Conservation (phyloP, 2,113 vertebrate genomes). For the Andinoacara biseriatus region DNA sequence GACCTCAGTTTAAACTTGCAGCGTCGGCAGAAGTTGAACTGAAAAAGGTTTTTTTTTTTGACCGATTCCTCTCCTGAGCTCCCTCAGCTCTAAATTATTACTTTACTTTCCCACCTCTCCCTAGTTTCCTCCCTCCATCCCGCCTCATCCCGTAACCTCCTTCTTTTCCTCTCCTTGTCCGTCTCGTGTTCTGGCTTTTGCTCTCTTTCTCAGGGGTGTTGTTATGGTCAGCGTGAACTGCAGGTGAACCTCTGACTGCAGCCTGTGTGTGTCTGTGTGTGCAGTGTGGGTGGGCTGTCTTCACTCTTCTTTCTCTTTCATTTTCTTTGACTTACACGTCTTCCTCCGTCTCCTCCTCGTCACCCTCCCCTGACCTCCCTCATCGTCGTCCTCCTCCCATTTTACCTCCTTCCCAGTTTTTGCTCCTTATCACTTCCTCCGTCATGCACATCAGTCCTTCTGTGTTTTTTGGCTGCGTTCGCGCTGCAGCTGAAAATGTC, state of each 20-base stretch:
- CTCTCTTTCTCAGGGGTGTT: constrained; percentile 44
- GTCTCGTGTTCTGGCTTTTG: background rate
- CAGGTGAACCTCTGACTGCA: constrained; percentile 68
- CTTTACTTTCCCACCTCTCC: constrained; percentile 30
- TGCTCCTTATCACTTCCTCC: constrained; percentile 15
- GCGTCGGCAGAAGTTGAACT: constrained; percentile 30
- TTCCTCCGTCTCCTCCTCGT: constrained; percentile 33
- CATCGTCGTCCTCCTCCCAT: constrained; percentile 8
- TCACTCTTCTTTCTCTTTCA: constrained; percentile 20
- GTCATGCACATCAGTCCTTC: background rate
- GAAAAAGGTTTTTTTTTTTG: background rate
- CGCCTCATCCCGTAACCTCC: constrained; percentile 9
- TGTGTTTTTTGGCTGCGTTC: background rate
- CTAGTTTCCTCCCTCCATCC: constrained; percentile 25
- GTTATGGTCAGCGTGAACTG: constrained; percentile 68
- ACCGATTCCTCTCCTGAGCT: constrained; percentile 35
- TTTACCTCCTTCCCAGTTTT: constrained; percentile 8
- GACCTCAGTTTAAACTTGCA: constrained; percentile 58
- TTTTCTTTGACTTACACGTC: constrained; percentile 44
- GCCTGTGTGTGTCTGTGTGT: constrained; percentile 20
- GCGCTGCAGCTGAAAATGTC: background rate
- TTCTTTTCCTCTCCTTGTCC: background rate
- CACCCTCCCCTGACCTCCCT: constrained; percentile 20
- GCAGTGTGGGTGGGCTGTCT: constrained; percentile 61
- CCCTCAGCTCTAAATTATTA: constrained; percentile 54